A percentile compares a stretch with the other conserved stretches of the same genome.
phyloP scores from a whole-genome alignment of 2,797 vertebrate species.

The Rhynchotus rufescens region DNA sequence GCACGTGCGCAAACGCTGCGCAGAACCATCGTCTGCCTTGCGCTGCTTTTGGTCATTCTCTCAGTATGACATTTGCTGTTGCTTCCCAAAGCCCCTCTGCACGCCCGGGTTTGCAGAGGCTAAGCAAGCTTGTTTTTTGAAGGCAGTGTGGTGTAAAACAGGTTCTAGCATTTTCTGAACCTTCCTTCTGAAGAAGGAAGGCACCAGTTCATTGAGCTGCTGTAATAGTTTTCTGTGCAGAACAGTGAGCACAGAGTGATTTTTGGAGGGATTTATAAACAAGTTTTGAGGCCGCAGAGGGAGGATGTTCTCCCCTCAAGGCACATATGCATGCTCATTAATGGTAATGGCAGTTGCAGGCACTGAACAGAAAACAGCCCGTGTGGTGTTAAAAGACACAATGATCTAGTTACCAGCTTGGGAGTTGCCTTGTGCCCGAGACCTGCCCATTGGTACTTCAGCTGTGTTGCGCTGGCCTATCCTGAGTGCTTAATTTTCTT shows the following conservation, averaged over 20 bases:
- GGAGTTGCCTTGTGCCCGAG: neutral
- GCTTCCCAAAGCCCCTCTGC: neutral
- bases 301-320: slow-evolving; percentile 40
- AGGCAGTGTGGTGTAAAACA: neutral
- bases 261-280: slow-evolving; percentile 62
- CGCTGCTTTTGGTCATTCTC: neutral
- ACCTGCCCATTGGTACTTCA: neutral
- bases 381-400: slow-evolving; percentile 8
- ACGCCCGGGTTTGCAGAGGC: neutral
- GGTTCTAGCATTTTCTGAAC: neutral
- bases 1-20: neutral
- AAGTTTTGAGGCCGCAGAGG: slow-evolving; percentile 46
- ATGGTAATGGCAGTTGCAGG: slow-evolving; percentile 52
- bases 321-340: slow-evolving; percentile 55
- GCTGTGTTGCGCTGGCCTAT: neutral
- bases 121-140: neutral
- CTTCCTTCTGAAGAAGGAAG: too few species aligned
- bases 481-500: neutral
- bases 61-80: neutral
- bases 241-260: slow-evolving; percentile 21
- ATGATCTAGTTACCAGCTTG: slow-evolving; percentile 18
- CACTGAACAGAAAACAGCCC: slow-evolving; percentile 48
- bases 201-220: neutral
- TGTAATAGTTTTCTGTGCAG: neutral
- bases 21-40: neutral